Conservation (phyloP, 2,888 invertebrate species). For the Cephalotes varians region DNA sequence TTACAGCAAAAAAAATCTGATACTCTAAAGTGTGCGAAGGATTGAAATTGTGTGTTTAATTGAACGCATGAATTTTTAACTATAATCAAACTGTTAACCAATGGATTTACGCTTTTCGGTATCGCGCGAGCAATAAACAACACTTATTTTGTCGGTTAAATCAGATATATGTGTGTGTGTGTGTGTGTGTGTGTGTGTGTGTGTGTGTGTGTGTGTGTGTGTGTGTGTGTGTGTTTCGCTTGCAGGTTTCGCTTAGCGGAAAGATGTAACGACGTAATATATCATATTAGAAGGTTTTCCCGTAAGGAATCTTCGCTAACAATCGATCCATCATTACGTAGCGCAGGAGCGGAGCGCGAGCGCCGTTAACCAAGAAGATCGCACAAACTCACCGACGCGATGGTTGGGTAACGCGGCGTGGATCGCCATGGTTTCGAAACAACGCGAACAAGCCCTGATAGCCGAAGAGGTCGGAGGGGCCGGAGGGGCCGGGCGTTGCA, state of each 20-base stretch:
- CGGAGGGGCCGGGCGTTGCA: constrained; percentile 40
- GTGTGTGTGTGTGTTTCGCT: not conserved
- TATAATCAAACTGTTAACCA: not conserved
- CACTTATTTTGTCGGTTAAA: not conserved
- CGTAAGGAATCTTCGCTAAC: constrained; percentile 19
- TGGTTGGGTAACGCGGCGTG: not conserved
- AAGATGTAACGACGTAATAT: constrained; percentile 7
- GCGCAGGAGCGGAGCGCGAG: constrained; percentile 14
- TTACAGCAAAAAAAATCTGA: not conserved
- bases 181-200: no score
- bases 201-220: no score
- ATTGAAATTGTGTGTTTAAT: not conserved
- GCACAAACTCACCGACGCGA: constrained; percentile 16
- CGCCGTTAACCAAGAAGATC: constrained; percentile 8
- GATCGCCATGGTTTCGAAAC: constrained; percentile 40
- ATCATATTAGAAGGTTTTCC: not conserved
- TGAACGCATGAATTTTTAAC: not conserved
- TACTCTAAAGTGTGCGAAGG: not conserved
- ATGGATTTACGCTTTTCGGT: not conserved
- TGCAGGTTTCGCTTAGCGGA: not conserved
- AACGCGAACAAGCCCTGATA: not conserved
- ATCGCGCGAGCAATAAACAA: not conserved
- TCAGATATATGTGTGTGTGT: no score
- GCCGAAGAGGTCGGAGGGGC: not conserved
- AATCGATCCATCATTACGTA: constrained; percentile 38